Percentiles rank a stretch among this genome's conserved stretches.
These are phyloP conservation scores for Lepus townsendii DNA, from an alignment of 2,797 vertebrate species.

Conservation along the genomic window DNA sequence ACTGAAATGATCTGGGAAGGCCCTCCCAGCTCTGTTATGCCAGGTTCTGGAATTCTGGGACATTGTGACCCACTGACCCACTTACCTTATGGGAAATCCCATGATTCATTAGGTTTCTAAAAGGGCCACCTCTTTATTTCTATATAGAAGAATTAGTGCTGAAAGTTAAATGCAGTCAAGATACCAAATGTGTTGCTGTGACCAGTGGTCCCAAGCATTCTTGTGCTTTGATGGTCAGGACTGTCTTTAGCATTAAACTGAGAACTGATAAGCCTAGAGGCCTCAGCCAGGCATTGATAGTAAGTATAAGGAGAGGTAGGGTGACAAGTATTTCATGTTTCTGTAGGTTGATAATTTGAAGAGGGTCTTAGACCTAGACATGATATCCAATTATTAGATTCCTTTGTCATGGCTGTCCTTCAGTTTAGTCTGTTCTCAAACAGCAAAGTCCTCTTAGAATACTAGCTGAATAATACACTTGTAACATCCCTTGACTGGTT, in stretches of 20 bases:
- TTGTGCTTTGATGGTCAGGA: slow-evolving; percentile 49
- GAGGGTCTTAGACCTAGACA: not conserved
- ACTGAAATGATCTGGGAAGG: slow-evolving; percentile 54
- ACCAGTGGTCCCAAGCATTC: slow-evolving; percentile 41
- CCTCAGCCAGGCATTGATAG: slow-evolving; percentile 29
- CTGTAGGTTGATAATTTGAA: slow-evolving; percentile 42
- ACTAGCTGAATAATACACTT: not conserved
- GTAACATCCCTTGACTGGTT: slow-evolving; percentile 14
- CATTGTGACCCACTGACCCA: slow-evolving; percentile 25
- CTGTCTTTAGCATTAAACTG: slow-evolving; percentile 51
- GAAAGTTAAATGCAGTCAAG: slow-evolving; percentile 29
- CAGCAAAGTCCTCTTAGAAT: not conserved
- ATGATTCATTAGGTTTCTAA: slow-evolving; percentile 57
- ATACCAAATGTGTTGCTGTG: slow-evolving; percentile 52
- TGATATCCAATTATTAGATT: slow-evolving; percentile 6
- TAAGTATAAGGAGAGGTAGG: not conserved
- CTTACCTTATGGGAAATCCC: slow-evolving; percentile 54
- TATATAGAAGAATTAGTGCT: slow-evolving; percentile 45
- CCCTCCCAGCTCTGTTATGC: slow-evolving; percentile 10
- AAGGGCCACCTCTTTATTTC: slow-evolving; percentile 61
- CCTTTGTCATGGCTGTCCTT: slow-evolving; percentile 43
- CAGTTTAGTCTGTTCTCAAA: slow-evolving; percentile 51
- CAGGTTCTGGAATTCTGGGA: slow-evolving; percentile 59
- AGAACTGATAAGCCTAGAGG: slow-evolving; percentile 14
- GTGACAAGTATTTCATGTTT: not conserved